phyloP scores from a whole-genome alignment of 2,113 vertebrate genomes.

The Dicerorhinus sumatrensis region DNA sequence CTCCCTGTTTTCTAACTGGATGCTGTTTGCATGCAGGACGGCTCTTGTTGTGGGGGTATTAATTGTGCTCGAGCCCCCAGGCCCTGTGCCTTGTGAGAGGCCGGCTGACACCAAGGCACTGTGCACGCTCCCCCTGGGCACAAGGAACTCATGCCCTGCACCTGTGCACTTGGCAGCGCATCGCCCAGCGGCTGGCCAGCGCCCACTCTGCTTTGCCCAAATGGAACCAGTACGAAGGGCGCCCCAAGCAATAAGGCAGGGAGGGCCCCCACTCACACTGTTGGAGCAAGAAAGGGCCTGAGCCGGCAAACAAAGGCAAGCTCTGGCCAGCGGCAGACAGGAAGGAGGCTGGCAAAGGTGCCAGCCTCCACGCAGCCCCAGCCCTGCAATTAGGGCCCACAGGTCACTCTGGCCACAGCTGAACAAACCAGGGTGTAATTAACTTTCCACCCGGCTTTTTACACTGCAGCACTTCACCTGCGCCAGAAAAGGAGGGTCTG shows the following conservation, averaged over 20 bases:
- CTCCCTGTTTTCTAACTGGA: neutral
- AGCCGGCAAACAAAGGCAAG: slow-evolving; percentile 62
- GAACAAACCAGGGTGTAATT: slow-evolving; percentile 88
- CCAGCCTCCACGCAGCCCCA: slow-evolving; percentile 81
- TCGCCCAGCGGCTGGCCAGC: neutral
- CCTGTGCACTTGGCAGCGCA: neutral
- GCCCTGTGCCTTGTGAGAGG: neutral
- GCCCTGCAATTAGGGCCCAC: slow-evolving; percentile 85
- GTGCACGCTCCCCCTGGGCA: rapidly evolving
- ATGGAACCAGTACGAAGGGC: neutral
- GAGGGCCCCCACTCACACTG: neutral
- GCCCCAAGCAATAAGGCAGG: neutral
- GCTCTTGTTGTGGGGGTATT: neutral
- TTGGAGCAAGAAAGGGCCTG: neutral
- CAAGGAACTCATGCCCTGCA: neutral
- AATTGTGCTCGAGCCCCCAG: neutral
- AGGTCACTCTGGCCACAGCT: slow-evolving; percentile 87
- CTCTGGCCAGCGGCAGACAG: slow-evolving; percentile 70
- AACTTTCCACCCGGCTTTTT: slow-evolving; percentile 85
- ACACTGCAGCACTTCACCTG: slow-evolving; percentile 80
- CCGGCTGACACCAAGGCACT: neutral
- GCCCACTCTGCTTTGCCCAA: neutral
- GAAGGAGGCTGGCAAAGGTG: slow-evolving; percentile 58
- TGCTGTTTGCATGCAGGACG: neutral
- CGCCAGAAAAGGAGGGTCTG: slow-evolving; percentile 77